Conservation (phyloP, 2,888 invertebrate genomes). For the Holacanthella duospinosa region DNA sequence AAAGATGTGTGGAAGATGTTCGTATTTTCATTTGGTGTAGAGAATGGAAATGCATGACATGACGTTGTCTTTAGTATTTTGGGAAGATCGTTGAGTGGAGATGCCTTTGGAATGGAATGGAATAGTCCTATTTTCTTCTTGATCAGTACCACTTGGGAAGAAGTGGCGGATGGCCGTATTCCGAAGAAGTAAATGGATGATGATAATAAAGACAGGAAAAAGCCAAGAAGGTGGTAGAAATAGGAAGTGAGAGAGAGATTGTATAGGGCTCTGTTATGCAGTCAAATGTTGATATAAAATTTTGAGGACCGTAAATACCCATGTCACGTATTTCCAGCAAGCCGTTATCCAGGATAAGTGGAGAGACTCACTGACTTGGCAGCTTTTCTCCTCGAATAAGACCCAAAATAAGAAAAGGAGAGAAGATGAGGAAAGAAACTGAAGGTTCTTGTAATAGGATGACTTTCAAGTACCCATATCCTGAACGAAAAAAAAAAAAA, state of each 20-base stretch:
- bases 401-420: background rate
- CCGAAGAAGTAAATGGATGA: background rate
- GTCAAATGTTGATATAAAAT: constrained; percentile 32
- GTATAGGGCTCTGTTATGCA: constrained; percentile 16
- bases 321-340: constrained; percentile 29
- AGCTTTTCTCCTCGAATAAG: constrained; percentile 7
- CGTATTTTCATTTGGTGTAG: constrained; percentile 17
- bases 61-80: constrained; percentile 12
- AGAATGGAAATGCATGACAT: constrained; percentile 13
- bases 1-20: constrained; percentile 4
- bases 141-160: background rate
- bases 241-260: background rate
- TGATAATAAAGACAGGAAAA: constrained; percentile 3
- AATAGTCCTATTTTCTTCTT: constrained; percentile 6
- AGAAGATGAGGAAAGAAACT: background rate
- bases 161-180: constrained; percentile 1
- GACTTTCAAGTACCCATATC: constrained; percentile 3
- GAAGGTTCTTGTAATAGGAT: background rate
- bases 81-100: background rate
- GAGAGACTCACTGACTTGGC: constrained; percentile 19
- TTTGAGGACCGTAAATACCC: constrained; percentile 34
- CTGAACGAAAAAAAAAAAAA: background rate
- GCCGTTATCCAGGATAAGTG: constrained; percentile 34
- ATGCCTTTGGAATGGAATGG: constrained; percentile 11
- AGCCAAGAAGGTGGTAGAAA: constrained; percentile 1